Percentiles rank a stretch among this genome's conserved stretches.
phyloP scores from a whole-genome alignment of 2,113 vertebrate genomes.

The Bufo bufo region DNA sequence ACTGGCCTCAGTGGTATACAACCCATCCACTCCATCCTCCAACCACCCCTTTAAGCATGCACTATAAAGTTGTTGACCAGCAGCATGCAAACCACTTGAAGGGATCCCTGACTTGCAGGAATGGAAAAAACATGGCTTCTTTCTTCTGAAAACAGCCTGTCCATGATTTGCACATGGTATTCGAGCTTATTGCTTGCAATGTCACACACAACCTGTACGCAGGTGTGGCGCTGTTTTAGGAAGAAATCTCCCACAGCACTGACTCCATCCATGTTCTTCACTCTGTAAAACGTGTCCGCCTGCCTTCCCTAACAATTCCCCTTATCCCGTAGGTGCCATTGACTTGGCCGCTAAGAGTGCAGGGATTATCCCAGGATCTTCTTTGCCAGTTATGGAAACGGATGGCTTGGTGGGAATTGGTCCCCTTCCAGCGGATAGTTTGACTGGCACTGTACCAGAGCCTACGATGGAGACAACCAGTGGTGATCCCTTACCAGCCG shows the following conservation, averaged over 20 bases:
- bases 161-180: no score
- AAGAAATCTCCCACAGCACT: no score
- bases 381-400: conserved; percentile 75
- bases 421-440: conserved; percentile 69
- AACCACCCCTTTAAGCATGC: background rate
- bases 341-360: conserved; percentile 94
- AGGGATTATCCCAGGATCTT: conserved; percentile 91
- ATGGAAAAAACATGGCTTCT: no score
- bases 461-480: conserved; percentile 69
- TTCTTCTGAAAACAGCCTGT: no score
- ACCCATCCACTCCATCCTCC: no score
- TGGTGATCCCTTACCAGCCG: conserved; percentile 62
- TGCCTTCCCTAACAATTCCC: background rate
- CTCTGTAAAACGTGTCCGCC: background rate
- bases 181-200: no score
- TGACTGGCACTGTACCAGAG: conserved; percentile 66
- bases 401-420: conserved; percentile 72
- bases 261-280: no score
- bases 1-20: no score
- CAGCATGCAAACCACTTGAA: no score
- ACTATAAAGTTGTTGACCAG: background rate
- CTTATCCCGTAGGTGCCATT: conserved; percentile 81
- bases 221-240: no score
- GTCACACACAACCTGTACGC: no score
- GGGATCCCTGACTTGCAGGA: no score